phyloP scores from a whole-genome alignment of 2,113 vertebrate genomes.

The Istiophorus platypterus region DNA sequence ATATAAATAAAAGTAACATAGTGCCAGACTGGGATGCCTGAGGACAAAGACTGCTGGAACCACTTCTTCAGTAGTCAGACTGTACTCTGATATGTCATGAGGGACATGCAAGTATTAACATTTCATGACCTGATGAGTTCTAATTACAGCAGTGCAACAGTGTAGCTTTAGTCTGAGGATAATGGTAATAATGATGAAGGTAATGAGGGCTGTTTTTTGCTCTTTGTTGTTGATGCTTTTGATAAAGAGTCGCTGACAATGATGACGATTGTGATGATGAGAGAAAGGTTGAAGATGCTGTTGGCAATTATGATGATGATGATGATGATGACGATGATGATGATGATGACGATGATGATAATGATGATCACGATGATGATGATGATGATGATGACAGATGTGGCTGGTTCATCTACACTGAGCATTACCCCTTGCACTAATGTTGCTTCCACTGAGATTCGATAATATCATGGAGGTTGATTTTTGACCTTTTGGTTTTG shows the following conservation, averaged over 20 bases:
- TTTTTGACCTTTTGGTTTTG: slow-evolving; percentile 8
- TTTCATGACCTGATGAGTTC: background rate
- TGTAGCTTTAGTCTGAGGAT: background rate
- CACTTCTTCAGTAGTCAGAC: background rate
- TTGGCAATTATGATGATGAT: slow-evolving; percentile 2
- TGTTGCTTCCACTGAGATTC: slow-evolving; percentile 3
- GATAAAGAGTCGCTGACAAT: background rate
- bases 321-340: slow-evolving; percentile 10
- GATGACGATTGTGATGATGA: background rate
- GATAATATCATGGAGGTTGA: background rate
- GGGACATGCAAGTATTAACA: background rate
- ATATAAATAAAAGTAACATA: slow-evolving; percentile 1
- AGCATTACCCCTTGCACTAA: background rate
- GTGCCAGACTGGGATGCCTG: background rate
- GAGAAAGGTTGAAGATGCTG: no score
- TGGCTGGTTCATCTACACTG: slow-evolving; percentile 9
- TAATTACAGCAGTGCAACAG: background rate
- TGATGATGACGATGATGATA: slow-evolving; percentile 1
- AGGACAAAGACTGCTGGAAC: slow-evolving; percentile 2
- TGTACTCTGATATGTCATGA: background rate
- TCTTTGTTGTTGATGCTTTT: background rate
- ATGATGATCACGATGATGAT: background rate
- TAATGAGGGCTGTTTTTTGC: slow-evolving; percentile 1
- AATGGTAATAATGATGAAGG: background rate
- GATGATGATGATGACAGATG: slow-evolving; percentile 1